phyloP scores from a whole-genome alignment of 2,797 vertebrate species.

The Alca torda region DNA sequence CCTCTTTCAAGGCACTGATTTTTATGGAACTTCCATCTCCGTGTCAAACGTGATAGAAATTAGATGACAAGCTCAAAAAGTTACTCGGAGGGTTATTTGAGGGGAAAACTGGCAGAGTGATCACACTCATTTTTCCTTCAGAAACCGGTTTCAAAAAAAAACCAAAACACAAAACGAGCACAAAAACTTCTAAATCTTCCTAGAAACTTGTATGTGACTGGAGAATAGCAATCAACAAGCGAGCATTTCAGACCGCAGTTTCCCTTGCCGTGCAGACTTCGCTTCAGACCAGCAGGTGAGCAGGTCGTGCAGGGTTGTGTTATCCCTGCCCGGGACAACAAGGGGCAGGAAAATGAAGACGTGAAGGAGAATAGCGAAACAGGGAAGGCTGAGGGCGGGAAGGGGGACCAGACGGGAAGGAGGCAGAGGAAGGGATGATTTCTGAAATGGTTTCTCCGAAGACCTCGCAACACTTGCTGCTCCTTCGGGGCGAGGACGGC shows the following conservation, averaged over 20 bases:
- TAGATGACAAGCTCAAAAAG: not conserved
- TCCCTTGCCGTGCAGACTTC: not conserved
- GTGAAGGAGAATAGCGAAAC: not conserved
- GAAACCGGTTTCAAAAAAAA: not conserved
- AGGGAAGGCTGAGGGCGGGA: not conserved
- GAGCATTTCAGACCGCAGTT: not conserved
- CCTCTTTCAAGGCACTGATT: not conserved
- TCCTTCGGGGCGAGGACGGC: accelerated
- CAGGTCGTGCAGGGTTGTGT: not conserved
- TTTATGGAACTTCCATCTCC: not conserved
- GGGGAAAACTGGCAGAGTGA: not conserved
- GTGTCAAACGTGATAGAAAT: not conserved
- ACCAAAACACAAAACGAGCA: not conserved
- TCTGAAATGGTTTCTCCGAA: not conserved
- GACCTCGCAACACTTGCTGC: not conserved
- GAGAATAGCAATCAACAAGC: not conserved
- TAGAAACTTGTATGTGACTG: not conserved
- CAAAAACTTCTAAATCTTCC: not conserved
- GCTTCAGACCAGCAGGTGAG: not conserved
- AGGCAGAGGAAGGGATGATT: not conserved
- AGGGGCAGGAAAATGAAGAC: not conserved
- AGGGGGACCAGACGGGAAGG: not conserved
- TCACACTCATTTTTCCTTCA: not conserved
- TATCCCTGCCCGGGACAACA: not conserved
- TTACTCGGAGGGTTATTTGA: not conserved